These are phyloP conservation scores for Arctopsyche grandis DNA, from an alignment of 1,140 invertebrate species.

Conservation along the genomic window DNA sequence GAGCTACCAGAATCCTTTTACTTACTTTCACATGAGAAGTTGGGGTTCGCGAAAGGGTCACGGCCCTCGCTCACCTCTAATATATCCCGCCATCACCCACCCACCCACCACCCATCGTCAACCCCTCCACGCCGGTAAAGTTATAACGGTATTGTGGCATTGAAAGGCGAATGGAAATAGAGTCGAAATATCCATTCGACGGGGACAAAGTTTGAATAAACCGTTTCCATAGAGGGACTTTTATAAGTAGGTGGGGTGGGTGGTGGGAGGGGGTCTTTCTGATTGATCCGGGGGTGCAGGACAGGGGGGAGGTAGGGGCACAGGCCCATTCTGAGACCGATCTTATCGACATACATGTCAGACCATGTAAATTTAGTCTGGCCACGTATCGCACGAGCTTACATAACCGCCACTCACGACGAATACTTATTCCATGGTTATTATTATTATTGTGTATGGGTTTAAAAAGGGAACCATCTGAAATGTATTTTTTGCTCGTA, in stretches of 20 bases:
- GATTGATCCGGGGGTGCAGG: conserved; percentile 8
- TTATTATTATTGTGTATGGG: no score
- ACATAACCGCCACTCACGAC: background rate
- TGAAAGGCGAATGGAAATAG: conserved; percentile 53
- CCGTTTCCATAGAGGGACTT: conserved; percentile 51
- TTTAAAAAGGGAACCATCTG: no score
- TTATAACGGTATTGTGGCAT: conserved; percentile 52
- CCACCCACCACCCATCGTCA: conserved; percentile 24
- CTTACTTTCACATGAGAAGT: conserved; percentile 18
- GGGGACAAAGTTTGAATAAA: conserved; percentile 55
- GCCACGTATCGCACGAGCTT: background rate
- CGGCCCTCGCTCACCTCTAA: conserved; percentile 18
- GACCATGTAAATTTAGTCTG: conserved; percentile 35
- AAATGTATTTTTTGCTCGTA: no score
- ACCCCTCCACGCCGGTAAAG: conserved; percentile 20
- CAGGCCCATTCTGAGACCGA: conserved; percentile 28
- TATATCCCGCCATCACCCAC: background rate
- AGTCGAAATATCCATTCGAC: conserved; percentile 54
- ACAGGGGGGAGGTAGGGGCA: background rate
- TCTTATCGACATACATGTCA: conserved; percentile 32
- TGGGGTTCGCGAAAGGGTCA: conserved; percentile 21
- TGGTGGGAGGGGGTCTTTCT: background rate
- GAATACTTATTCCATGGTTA: background rate
- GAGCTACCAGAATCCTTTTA: background rate
- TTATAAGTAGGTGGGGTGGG: conserved; percentile 39